Conservation (phyloP, 2,888 invertebrate species). For the Troides helena region DNA sequence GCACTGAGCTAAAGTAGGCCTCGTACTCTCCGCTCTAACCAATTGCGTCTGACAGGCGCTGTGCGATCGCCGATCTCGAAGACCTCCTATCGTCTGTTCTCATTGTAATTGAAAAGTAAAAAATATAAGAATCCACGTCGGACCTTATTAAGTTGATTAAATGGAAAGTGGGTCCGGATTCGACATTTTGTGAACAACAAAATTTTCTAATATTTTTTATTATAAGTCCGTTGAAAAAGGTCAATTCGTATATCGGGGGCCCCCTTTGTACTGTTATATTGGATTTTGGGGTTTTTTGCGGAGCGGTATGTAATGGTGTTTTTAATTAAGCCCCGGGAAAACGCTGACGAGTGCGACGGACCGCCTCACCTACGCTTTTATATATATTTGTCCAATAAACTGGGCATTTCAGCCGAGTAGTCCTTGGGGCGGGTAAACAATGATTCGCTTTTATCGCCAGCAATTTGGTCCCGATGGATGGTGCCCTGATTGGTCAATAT, state of each 20-base stretch:
- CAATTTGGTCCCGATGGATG: slow-evolving; percentile 22
- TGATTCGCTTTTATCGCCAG: slow-evolving; percentile 25
- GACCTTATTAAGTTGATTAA: slow-evolving; percentile 27
- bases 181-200: slow-evolving; percentile 17
- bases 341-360: slow-evolving; percentile 1
- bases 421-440: slow-evolving; percentile 19
- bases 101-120: slow-evolving; percentile 20
- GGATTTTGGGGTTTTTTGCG: slow-evolving; percentile 20
- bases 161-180: slow-evolving; percentile 18
- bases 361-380: slow-evolving; percentile 11
- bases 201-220: slow-evolving; percentile 20
- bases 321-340: slow-evolving; percentile 24
- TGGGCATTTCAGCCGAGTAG: slow-evolving; percentile 1
- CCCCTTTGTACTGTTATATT: slow-evolving; percentile 19
- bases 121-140: slow-evolving; percentile 7
- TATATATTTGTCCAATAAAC: slow-evolving; percentile 2
- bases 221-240: slow-evolving; percentile 20
- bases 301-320: slow-evolving; percentile 24
- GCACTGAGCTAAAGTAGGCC: slow-evolving; percentile 17
- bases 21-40: slow-evolving; percentile 4
- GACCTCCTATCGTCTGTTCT: slow-evolving; percentile 14
- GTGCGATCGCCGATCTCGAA: slow-evolving; percentile 12
- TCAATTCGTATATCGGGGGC: slow-evolving; percentile 15
- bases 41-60: slow-evolving; percentile 24
- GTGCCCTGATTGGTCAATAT: slow-evolving; percentile 25